Percentiles rank a stretch among this genome's conserved stretches.
Conservation (phyloP, 2,888 invertebrate species). For the Aphodius granarius region DNA sequence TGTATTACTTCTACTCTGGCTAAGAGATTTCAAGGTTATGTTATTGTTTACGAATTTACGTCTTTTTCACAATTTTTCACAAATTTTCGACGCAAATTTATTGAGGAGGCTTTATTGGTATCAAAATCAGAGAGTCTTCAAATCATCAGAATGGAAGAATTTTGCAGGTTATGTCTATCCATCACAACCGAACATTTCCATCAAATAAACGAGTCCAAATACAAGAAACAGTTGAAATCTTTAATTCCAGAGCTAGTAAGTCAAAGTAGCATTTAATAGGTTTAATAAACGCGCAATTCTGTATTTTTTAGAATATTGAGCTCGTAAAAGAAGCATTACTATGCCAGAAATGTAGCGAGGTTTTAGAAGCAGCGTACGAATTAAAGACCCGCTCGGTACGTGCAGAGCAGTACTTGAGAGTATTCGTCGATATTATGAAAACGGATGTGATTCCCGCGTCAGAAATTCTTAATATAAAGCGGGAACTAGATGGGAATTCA, state of each 20-base stretch:
- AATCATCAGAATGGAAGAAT: neutral
- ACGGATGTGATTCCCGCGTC: neutral
- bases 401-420: neutral
- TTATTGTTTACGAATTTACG: too few relatives aligned
- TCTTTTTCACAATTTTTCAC: neutral
- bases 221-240: neutral
- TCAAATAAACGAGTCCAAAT: neutral
- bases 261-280: neutral
- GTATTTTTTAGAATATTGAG: neutral
- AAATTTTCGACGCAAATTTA: neutral
- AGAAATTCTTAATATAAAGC: neutral
- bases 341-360: neutral
- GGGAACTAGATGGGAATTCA: neutral
- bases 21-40: too few relatives aligned
- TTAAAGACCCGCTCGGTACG: neutral
- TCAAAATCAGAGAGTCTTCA: too few relatives aligned
- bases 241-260: neutral
- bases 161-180: slow-evolving; percentile 2
- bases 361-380: neutral
- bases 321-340: neutral
- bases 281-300: neutral
- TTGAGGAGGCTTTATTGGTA: neutral
- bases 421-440: neutral
- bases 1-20: too few relatives aligned
- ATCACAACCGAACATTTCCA: neutral